Evolutionary conservation across 2,113 vertebrate species (phyloP).

Genomic region (Poicephalus gulielmi): DNA sequence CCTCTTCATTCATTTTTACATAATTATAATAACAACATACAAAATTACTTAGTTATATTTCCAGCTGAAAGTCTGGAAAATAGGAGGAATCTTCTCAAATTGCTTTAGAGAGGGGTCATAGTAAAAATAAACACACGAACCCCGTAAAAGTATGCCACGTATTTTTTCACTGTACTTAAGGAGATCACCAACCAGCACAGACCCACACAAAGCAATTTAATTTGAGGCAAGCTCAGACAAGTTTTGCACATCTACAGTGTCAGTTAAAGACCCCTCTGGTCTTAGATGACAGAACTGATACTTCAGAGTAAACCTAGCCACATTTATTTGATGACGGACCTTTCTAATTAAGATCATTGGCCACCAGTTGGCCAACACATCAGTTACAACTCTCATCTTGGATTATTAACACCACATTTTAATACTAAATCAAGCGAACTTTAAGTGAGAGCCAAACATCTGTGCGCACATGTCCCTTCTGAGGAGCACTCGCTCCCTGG

Average conservation of each 20-base stretch:
- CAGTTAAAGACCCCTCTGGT: background rate
- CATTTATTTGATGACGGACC: background rate
- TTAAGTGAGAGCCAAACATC: conserved; percentile 62
- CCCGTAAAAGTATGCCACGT: background rate
- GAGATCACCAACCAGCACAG: background rate
- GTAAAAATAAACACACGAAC: conserved; percentile 4
- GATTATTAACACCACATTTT: conserved; percentile 63
- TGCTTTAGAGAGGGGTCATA: background rate
- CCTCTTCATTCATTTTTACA: background rate
- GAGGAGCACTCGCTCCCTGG: background rate
- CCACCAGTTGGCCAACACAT: conserved; percentile 43
- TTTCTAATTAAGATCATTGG: conserved; percentile 52
- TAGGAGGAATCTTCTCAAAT: background rate
- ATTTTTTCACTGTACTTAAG: background rate
- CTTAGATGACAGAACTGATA: background rate
- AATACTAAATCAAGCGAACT: conserved; percentile 54
- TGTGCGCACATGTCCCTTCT: conserved; percentile 40
- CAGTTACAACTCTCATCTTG: background rate
- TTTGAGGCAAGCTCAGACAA: background rate
- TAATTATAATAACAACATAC: background rate
- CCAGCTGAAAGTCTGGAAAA: conserved; percentile 5
- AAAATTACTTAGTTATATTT: background rate
- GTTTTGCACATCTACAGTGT: background rate
- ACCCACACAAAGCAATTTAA: background rate
- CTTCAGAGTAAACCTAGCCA: background rate